Percentiles rank a stretch among this genome's conserved stretches.
Conservation (phyloP, 2,113 vertebrate species). For the Sarotherodon lohbergeri region DNA sequence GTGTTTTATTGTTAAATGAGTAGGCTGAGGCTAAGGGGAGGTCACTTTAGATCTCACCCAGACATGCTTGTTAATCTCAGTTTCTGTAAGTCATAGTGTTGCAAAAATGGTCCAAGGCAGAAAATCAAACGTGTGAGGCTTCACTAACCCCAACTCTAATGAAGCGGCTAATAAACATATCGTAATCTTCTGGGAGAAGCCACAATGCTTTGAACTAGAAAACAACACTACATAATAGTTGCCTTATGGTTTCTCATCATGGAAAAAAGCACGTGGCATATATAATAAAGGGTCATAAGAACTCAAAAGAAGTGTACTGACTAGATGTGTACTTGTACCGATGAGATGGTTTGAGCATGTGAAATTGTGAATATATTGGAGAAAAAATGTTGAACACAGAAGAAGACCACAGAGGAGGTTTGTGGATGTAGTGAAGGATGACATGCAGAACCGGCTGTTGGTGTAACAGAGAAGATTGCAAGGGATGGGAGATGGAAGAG, state of each 20-base stretch:
- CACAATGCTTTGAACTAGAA: background rate
- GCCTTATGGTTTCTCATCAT: background rate
- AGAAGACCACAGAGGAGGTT: background rate
- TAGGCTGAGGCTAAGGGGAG: background rate
- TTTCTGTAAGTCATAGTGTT: background rate
- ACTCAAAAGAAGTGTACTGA: background rate
- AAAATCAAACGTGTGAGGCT: background rate
- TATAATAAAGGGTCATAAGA: background rate
- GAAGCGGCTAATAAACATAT: background rate
- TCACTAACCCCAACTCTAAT: background rate
- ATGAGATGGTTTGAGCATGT: background rate
- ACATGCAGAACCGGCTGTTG: background rate
- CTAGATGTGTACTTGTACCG: background rate
- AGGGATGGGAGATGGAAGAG: background rate
- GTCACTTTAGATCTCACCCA: background rate
- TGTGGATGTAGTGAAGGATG: background rate
- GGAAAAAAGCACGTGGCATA: background rate
- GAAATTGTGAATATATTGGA: background rate
- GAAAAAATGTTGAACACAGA: background rate
- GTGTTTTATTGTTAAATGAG: background rate
- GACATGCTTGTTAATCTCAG: background rate
- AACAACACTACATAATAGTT: background rate
- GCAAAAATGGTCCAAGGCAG: background rate
- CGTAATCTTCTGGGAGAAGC: background rate
- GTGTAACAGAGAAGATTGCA: background rate